Conservation (phyloP, 1,140 invertebrate genomes). For the Plutomurus gul region DNA sequence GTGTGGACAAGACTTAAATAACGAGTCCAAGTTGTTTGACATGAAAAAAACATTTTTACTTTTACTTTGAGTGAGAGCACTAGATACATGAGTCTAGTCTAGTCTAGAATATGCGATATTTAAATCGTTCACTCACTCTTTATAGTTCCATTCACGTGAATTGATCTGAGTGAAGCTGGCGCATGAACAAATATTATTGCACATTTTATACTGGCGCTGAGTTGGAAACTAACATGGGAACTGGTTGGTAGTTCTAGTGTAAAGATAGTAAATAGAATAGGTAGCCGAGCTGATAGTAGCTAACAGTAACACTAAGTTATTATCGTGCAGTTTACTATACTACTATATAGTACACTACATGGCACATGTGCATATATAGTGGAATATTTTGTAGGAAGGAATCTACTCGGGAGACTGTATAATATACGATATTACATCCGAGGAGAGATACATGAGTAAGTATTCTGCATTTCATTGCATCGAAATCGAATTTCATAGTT, state of each 20-base stretch:
- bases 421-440: neutral
- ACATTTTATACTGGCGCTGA: neutral
- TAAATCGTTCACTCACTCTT: too few relatives aligned
- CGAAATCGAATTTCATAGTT: slow-evolving; percentile 33
- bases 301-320: too few relatives aligned
- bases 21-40: neutral
- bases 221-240: neutral
- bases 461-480: slow-evolving; percentile 17
- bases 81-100: neutral
- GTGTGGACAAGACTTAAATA: neutral
- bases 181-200: neutral
- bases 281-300: neutral
- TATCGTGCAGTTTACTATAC: too few relatives aligned
- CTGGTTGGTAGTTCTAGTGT: neutral
- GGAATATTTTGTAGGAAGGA: neutral
- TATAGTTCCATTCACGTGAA: neutral
- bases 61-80: neutral
- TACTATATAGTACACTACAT: too few relatives aligned
- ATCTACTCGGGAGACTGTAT: neutral
- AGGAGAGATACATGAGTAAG: neutral
- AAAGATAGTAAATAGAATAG: neutral
- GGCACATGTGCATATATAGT: neutral
- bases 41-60: neutral
- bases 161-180: neutral
- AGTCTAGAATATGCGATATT: neutral